These are phyloP conservation scores for Semicossyphus pulcher DNA, from an alignment of 2,113 vertebrate genomes.

Conservation along the genomic window DNA sequence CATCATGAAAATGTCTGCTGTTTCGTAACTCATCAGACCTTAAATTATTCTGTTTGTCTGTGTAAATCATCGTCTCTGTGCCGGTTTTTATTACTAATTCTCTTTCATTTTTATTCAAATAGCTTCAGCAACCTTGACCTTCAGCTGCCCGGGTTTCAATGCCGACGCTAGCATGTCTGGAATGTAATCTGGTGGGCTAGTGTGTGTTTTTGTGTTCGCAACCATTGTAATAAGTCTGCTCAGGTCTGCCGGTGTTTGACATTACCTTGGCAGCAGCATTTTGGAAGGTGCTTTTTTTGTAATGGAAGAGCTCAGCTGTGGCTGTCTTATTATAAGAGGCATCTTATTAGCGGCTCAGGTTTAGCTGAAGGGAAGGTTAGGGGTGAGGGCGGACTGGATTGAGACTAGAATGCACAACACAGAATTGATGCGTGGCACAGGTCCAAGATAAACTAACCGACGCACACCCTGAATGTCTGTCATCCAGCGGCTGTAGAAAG, in stretches of 20 bases:
- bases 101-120: constrained; percentile 44
- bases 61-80: constrained; percentile 10
- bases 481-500: neutral
- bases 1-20: constrained; percentile 13
- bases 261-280: constrained; percentile 49
- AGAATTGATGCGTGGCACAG: constrained; percentile 15
- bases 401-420: constrained; percentile 37
- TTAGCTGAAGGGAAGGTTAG: constrained; percentile 31
- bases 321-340: constrained; percentile 33
- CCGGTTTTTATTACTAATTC: constrained; percentile 37
- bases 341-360: constrained; percentile 41
- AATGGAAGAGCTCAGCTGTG: constrained; percentile 48
- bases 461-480: constrained; percentile 9
- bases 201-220: constrained; percentile 40
- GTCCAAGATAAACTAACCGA: constrained; percentile 49
- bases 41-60: constrained; percentile 15
- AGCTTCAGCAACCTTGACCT: constrained; percentile 39
- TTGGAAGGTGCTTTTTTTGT: constrained; percentile 39
- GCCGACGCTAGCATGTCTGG: constrained; percentile 29
- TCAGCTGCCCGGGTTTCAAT: constrained; percentile 42
- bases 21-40: constrained; percentile 20
- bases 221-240: constrained; percentile 26
- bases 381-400: constrained; percentile 26
- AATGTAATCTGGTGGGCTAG: constrained; percentile 36
- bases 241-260: constrained; percentile 45